A percentile compares a stretch with the other conserved stretches of the same genome.
Conservation (phyloP, 2,888 invertebrate genomes). For the Dioctria linearis region DNA sequence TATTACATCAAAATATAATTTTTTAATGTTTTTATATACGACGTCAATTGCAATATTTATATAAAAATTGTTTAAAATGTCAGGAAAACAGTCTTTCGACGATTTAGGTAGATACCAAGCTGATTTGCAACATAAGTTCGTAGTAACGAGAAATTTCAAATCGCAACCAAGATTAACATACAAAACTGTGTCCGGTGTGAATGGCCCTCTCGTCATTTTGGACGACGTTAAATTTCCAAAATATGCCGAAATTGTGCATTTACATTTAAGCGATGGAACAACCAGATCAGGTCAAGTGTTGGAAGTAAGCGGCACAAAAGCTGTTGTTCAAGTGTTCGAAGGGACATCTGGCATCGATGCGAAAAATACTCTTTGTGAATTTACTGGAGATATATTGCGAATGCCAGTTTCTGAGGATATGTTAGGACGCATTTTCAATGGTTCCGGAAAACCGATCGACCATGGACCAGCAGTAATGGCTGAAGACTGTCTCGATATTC, state of each 20-base stretch:
- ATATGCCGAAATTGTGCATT: slow-evolving; percentile 98
- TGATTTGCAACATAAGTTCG: slow-evolving; percentile 86
- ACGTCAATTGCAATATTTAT: too few species aligned
- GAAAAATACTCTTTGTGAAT: slow-evolving; percentile 98
- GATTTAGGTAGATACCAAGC: slow-evolving; percentile 72
- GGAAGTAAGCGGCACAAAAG: slow-evolving; percentile 98
- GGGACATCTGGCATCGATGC: slow-evolving; percentile 99
- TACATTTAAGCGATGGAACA: slow-evolving; percentile 96
- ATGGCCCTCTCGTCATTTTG: slow-evolving; percentile 98
- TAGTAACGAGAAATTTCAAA: slow-evolving; percentile 94
- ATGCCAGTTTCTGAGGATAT: slow-evolving; percentile 99
- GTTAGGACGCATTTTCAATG: slow-evolving; percentile 98
- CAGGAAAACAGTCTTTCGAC: too few species aligned
- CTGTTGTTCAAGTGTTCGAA: slow-evolving; percentile 99
- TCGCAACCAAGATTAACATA: slow-evolving; percentile 98
- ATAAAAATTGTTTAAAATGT: too few species aligned
- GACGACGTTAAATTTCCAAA: slow-evolving; percentile 99
- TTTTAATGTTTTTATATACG: too few species aligned
- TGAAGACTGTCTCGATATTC: slow-evolving; percentile 98
- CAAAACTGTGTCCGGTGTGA: slow-evolving; percentile 99
- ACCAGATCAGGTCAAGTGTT: slow-evolving; percentile 94
- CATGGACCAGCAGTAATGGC: slow-evolving; percentile 99
- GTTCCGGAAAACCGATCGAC: slow-evolving; percentile 99
- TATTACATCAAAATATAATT: too few species aligned
- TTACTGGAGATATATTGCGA: slow-evolving; percentile 98